Base-by-base conservation (phyloP, 2,797 vertebrate species). In the Brachymystax lenok region DNA sequence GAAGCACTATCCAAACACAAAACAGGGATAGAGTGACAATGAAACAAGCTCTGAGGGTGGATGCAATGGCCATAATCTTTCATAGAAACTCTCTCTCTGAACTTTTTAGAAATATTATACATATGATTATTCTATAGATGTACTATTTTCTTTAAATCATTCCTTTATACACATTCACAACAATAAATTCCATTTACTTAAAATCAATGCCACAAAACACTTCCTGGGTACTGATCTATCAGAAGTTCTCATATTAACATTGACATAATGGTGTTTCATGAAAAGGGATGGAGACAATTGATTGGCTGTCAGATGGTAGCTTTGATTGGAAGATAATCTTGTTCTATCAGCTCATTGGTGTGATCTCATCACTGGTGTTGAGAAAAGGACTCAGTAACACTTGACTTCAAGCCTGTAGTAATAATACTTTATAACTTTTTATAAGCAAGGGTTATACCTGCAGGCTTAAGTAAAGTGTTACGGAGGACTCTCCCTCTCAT, bases 131-230 rank as follows among this genome's bases (percentile, higher is more conserved):
- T 86, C 78, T 13, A 50, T 69, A 83, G 75, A 85, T 87, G 86
- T 52, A 89, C 76, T 69, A 77, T 77, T 80, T 87, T 76, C 61
- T 54, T 50, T 82, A 86, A 82, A 87, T 90, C 84, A 78, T 82
- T 91, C 88, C 90, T 92, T 91, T 90, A 66, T 90, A 91, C 89
- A 92, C 75, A n/a, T 77, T 87, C 83, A 87, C 79, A 70, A 84
- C 83, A 74, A 21, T 30, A 46, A 13, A 14, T 80, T 82, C 78
- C 13, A 80, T 56, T 21, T 69, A 69, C 33, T 69, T 40, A 16
- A 69, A 69, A 69, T 40, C n/a, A 46, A 35, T 66, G 52, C 59
- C 19, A 46, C 21, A 54, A 51, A 77, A 54, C 35, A 35, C 59
- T 69, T n/a, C 30, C 74, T 69, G 74, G 64, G 67, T 59, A 30